A percentile compares a stretch with the other conserved stretches of the same genome.
These are phyloP conservation scores for Leptothorax acervorum DNA, from an alignment of 2,888 invertebrate genomes.

Conservation along the genomic window DNA sequence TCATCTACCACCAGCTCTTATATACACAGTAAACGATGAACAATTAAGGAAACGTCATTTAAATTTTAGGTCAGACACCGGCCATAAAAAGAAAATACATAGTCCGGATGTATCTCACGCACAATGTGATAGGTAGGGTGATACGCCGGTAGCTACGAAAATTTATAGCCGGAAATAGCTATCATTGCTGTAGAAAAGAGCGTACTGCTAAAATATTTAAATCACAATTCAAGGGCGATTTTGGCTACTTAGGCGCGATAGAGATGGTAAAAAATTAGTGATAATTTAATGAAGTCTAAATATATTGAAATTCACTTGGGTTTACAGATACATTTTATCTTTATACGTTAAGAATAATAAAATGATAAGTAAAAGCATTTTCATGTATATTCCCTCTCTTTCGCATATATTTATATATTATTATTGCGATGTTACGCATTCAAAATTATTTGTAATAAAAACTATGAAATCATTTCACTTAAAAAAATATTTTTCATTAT, in stretches of 20 bases:
- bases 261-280: not conserved
- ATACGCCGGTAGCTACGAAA: slow-evolving; percentile 46
- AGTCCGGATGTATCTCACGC: slow-evolving; percentile 77
- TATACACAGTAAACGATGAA: slow-evolving; percentile 22
- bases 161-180: slow-evolving; percentile 59
- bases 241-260: too few relatives aligned
- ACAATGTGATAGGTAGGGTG: slow-evolving; percentile 56
- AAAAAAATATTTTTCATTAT: not conserved
- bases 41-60: slow-evolving; percentile 62
- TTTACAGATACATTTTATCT: not conserved
- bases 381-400: not conserved
- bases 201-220: not conserved
- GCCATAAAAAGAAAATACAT: slow-evolving; percentile 54
- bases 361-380: not conserved
- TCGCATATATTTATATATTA: not conserved
- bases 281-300: slow-evolving; percentile 1
- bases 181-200: slow-evolving; percentile 36
- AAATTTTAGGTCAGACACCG: slow-evolving; percentile 78
- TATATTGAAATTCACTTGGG: not conserved
- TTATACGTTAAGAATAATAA: not conserved
- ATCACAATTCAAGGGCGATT: not conserved
- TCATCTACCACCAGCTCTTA: not conserved
- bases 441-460: slow-evolving; percentile 4
- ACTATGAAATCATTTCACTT: not conserved
- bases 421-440: not conserved